Evolutionary conservation across 2,797 vertebrate genomes (phyloP).

Genomic region (Melopsittacus undulatus): DNA sequence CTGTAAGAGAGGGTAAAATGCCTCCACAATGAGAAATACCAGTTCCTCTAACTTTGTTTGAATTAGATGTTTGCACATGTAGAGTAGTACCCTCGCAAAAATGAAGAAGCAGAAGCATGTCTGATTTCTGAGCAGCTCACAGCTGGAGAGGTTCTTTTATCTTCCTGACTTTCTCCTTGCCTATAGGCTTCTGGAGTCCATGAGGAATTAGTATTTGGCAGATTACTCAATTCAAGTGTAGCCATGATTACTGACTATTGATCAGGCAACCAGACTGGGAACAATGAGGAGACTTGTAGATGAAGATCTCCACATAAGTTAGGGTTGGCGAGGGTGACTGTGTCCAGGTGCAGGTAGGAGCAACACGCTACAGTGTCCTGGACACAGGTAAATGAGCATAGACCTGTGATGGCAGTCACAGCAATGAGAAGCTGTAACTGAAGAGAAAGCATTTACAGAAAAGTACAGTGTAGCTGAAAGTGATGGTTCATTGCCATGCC

Average conservation of each 20-base stretch:
- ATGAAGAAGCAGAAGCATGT: not conserved
- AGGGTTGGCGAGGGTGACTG: not conserved
- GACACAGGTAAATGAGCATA: accelerated
- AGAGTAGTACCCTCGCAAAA: not conserved
- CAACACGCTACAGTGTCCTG: not conserved
- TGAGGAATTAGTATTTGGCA: not conserved
- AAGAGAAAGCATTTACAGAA: not conserved
- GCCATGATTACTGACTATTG: not conserved
- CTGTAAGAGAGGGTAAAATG: not conserved
- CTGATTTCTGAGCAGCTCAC: not conserved
- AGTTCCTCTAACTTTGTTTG: not conserved
- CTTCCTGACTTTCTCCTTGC: not conserved
- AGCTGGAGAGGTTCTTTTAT: not conserved
- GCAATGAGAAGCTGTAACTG: not conserved
- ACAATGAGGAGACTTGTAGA: not conserved
- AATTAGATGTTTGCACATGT: not conserved
- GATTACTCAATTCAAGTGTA: not conserved
- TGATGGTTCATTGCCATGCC: not conserved
- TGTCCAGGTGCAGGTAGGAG: not conserved
- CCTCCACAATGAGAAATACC: not conserved
- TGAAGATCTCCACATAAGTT: not conserved
- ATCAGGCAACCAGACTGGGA: not conserved
- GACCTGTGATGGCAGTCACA: not conserved
- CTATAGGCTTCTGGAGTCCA: not conserved
- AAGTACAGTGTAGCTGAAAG: not conserved